These are phyloP conservation scores for Kuschelorhynchus macadamiae DNA, from an alignment of 2,888 invertebrate genomes.

Conservation along the genomic window DNA sequence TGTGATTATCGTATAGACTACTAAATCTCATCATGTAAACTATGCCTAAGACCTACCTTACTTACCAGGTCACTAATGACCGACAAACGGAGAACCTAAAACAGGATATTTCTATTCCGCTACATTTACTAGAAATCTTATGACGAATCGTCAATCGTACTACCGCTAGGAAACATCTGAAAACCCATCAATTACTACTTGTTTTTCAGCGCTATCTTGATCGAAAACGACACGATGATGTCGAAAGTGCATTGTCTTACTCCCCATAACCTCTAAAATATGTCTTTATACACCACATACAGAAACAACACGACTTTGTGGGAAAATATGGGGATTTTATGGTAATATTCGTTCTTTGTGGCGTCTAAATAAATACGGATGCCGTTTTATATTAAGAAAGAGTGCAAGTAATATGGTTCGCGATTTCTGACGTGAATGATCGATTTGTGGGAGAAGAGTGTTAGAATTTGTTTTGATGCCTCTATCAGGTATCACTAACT, in stretches of 20 bases:
- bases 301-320: conserved; percentile 39
- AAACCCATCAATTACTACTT: conserved; percentile 46
- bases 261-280: conserved; percentile 49
- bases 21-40: no score
- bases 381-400: conserved; percentile 27
- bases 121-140: background rate
- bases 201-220: conserved; percentile 46
- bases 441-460: conserved; percentile 40
- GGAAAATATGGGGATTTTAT: conserved; percentile 47
- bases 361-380: conserved; percentile 24
- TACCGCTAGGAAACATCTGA: conserved; percentile 31
- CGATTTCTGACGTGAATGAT: conserved; percentile 20
- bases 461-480: no score
- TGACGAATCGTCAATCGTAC: conserved; percentile 14
- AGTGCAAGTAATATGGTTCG: conserved; percentile 24
- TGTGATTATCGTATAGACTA: no score
- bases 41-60: no score
- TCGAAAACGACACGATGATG: conserved; percentile 45
- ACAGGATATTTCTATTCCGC: background rate
- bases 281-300: conserved; percentile 46
- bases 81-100: no score
- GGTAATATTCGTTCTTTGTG: conserved; percentile 45
- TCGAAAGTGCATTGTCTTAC: conserved; percentile 47
- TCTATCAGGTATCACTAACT: no score
- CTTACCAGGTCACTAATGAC: no score